Percentiles rank a stretch among this genome's conserved stretches.
Conservation (phyloP, 2,113 vertebrate species). For the Ciconia stormi region DNA sequence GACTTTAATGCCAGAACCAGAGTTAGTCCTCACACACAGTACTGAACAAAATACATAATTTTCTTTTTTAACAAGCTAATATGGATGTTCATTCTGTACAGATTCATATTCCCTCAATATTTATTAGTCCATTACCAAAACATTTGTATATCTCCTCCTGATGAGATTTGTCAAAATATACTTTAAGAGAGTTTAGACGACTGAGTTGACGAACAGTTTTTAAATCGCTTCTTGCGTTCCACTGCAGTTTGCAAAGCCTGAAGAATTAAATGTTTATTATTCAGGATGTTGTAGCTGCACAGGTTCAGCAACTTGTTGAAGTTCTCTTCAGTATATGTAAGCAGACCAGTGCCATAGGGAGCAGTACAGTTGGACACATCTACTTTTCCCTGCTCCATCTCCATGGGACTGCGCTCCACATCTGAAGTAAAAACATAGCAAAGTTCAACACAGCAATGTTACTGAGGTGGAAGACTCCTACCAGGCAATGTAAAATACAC, state of each 20-base stretch:
- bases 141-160: not conserved
- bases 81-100: not conserved
- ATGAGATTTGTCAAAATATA: not conserved
- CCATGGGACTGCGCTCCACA: conserved; percentile 53
- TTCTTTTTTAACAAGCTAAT: not conserved
- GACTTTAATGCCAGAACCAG: not conserved
- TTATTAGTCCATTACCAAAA: not conserved
- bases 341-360: conserved; percentile 73
- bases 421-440: conserved; percentile 46
- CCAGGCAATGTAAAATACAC: not conserved
- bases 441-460: not conserved
- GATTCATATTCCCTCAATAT: not conserved
- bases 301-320: conserved; percentile 74
- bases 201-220: not conserved
- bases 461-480: not conserved
- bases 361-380: conserved; percentile 56
- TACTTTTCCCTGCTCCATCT: conserved; percentile 70
- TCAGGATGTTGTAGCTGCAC: conserved; percentile 78
- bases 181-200: not conserved
- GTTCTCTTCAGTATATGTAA: conserved; percentile 75
- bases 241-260: conserved; percentile 66
- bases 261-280: conserved; percentile 73
- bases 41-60: not conserved
- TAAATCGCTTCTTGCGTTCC: not conserved
- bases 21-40: not conserved